Base-by-base conservation (phyloP, 2,888 invertebrate genomes). In the Trichopoda pennipes region DNA sequence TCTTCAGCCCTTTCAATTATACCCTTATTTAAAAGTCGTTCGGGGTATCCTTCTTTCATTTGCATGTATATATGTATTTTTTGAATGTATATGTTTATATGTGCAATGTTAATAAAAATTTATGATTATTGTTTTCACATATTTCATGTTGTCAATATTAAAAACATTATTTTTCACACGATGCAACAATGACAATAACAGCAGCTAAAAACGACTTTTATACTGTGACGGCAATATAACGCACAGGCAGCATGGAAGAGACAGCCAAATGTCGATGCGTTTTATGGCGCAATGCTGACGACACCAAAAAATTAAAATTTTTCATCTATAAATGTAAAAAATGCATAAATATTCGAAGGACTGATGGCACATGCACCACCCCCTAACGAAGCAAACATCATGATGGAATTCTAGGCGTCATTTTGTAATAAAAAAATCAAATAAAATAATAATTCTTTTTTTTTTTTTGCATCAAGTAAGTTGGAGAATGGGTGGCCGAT, bases 61-160 rank as follows among this genome's bases (percentile, higher is more conserved):
- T 44, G 47, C 28, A 56, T 49, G 17, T 53, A 16, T 60, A 14
- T 47, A 14, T 38, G 47, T 56, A 19, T 53, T 14, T n/a, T 28
- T n/a, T 70, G 51, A 32, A 47, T 66, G 58, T 38, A 32, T 55
- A 10, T 55, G 23, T 63, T n/a, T 68, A 61, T 79, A 55, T 66
- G 28, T 79, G 78, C 69, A 75, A 79, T 89, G 89, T 87, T 88
- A 87, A 89, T 89, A 90, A 89, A 89, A 89, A 90, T 89, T 89
- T 90, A 89, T 88, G 89, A 90, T 90, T 90, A 89, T 89, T 90
- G 89, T 90, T 90, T 89, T 86, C 90, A 88, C 90, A 89, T 89
- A 88, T 90, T 86, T 89, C 89, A 89, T 86, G 88, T 86, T 88
- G 89, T 87, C 89, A 89, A 90, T 90, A 90, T 89, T 88, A 86